Evolutionary conservation across 2,113 vertebrate genomes (phyloP).

Genomic region (Micronisus gabar): DNA sequence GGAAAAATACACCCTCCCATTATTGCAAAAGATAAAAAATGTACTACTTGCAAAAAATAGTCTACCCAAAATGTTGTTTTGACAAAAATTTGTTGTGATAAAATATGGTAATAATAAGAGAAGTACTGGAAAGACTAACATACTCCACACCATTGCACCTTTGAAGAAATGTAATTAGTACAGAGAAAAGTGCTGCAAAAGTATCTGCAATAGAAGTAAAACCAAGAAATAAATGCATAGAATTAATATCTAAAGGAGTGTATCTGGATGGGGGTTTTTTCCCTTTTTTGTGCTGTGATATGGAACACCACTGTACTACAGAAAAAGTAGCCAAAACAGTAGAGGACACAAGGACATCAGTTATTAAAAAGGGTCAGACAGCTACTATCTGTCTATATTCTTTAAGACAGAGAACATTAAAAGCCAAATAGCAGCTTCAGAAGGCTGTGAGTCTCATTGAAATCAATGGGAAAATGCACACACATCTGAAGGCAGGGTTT

Average conservation of each 20-base stretch:
- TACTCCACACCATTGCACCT: neutral
- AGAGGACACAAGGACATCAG: neutral
- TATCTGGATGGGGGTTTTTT: neutral
- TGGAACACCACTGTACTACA: neutral
- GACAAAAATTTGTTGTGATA: neutral
- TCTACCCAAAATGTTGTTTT: neutral
- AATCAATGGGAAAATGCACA: neutral
- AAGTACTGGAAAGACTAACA: neutral
- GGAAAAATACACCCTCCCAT: neutral
- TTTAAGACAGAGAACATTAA: slow-evolving; percentile 14
- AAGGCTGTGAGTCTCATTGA: neutral
- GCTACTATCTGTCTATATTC: neutral
- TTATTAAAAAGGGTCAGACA: slow-evolving; percentile 21
- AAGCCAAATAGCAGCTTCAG: neutral
- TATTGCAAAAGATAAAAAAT: neutral
- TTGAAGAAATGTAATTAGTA: neutral
- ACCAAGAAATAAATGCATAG: neutral
- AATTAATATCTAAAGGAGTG: neutral
- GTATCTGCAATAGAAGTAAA: neutral
- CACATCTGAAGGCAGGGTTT: slow-evolving; percentile 7
- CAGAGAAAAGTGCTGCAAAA: neutral
- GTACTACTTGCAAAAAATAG: neutral
- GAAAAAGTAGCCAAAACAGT: neutral
- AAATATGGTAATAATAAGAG: neutral
- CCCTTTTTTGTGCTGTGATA: neutral